Conservation (phyloP, 2,797 vertebrate genomes). For the Phalloptychus januarius region DNA sequence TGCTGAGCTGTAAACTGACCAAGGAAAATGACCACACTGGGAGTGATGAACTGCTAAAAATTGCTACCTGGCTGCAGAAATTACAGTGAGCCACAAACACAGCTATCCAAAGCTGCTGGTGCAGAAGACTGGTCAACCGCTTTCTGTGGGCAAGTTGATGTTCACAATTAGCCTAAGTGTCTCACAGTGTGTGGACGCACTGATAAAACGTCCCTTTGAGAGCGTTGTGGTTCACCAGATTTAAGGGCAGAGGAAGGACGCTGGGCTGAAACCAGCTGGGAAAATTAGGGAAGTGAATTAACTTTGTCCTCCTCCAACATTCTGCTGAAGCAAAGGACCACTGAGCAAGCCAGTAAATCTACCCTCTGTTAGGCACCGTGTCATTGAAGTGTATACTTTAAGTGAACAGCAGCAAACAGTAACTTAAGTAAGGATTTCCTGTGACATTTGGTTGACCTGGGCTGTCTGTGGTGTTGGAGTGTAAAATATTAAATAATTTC, state of each 20-base stretch:
- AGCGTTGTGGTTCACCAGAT: conserved; percentile 19
- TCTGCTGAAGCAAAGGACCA: conserved; percentile 2
- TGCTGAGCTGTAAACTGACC: conserved; percentile 39
- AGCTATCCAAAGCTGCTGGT: conserved; percentile 42
- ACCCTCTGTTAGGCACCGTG: conserved; percentile 1
- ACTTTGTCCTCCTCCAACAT: conserved; percentile 13
- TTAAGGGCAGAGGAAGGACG: conserved; percentile 55
- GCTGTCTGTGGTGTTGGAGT: conserved; percentile 3
- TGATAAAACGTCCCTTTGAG: conserved; percentile 57
- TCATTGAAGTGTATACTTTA: conserved; percentile 3
- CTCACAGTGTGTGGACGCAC: conserved; percentile 36
- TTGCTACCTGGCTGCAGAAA: conserved; percentile 14
- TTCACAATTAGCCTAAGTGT: conserved; percentile 43
- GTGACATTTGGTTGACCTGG: conserved; percentile 1
- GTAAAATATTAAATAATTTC: background rate
- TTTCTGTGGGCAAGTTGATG: conserved; percentile 31
- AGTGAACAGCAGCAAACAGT: conserved; percentile 18
- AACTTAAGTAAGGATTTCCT: conserved; percentile 10
- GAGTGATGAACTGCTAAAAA: conserved; percentile 29
- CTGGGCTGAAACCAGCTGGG: conserved; percentile 36
- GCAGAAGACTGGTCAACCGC: conserved; percentile 28
- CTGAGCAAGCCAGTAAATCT: conserved; percentile 41
- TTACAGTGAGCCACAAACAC: conserved; percentile 13
- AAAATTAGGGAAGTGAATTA: conserved; percentile 37
- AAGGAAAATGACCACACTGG: conserved; percentile 31